A percentile compares a stretch with the other conserved stretches of the same genome.
These are phyloP conservation scores for Melitaea athalia DNA, from an alignment of 2,888 invertebrate genomes.

Conservation along the genomic window DNA sequence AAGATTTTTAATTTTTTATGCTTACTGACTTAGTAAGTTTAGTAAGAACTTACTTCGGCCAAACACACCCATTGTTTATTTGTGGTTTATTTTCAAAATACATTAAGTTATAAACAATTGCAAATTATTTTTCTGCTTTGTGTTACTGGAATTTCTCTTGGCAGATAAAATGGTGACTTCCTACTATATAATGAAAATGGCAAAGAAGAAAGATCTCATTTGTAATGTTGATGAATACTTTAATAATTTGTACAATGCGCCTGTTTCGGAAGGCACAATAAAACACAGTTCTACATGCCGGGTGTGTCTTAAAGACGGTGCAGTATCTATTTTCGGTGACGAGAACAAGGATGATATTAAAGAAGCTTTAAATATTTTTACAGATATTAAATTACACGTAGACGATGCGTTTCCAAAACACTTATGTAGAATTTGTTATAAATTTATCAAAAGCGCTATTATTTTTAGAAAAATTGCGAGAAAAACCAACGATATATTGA, in stretches of 20 bases:
- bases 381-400: slow-evolving; percentile 51
- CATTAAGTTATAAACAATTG: no score
- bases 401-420: slow-evolving; percentile 56
- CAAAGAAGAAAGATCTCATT: slow-evolving; percentile 24
- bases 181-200: slow-evolving; percentile 46
- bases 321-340: slow-evolving; percentile 50
- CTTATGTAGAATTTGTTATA: slow-evolving; percentile 59
- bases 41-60: no score
- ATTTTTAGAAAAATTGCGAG: slow-evolving; percentile 60
- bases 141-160: neutral
- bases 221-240: slow-evolving; percentile 39
- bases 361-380: slow-evolving; percentile 55
- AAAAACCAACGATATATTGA: slow-evolving; percentile 53
- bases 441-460: slow-evolving; percentile 57
- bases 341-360: slow-evolving; percentile 46
- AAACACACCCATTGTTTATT: no score
- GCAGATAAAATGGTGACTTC: slow-evolving; percentile 46
- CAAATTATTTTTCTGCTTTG: neutral
- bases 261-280: slow-evolving; percentile 9
- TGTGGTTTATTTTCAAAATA: no score
- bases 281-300: slow-evolving; percentile 49
- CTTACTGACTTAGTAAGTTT: no score
- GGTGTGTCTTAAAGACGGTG: slow-evolving; percentile 61
- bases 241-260: slow-evolving; percentile 27
- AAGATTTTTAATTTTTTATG: no score